Evolutionary conservation across 1,140 invertebrate genomes (phyloP).

Genomic region (Anadara kagoshimensis): DNA sequence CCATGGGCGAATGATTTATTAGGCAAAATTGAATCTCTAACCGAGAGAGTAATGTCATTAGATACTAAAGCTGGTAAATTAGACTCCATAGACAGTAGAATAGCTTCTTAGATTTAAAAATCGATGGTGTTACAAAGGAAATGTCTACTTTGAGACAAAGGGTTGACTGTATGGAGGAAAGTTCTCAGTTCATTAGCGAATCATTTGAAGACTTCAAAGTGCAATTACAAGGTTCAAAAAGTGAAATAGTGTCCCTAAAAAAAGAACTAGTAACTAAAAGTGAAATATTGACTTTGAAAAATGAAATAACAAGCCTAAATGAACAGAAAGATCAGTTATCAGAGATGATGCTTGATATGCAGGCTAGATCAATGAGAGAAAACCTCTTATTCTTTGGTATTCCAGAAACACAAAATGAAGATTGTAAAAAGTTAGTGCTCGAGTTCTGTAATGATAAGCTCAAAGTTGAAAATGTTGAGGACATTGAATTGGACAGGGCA

Average conservation of each 20-base stretch:
- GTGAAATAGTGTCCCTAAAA: background rate
- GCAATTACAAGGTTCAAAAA: background rate
- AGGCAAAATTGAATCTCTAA: too few species aligned
- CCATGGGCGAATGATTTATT: too few species aligned
- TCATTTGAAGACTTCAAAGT: background rate
- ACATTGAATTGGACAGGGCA: constrained; percentile 1
- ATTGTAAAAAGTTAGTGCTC: background rate
- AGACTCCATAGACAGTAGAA: too few species aligned
- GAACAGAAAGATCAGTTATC: background rate
- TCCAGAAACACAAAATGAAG: background rate
- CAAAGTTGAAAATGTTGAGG: background rate
- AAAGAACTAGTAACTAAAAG: background rate
- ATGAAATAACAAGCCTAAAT: background rate
- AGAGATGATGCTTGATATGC: background rate
- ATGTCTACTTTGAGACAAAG: background rate
- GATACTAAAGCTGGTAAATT: too few species aligned
- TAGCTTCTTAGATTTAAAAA: too few species aligned
- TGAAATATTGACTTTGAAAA: background rate
- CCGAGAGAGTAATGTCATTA: too few species aligned
- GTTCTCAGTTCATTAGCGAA: background rate
- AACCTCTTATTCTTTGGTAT: constrained; percentile 8
- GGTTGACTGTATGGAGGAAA: background rate
- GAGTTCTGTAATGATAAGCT: background rate
- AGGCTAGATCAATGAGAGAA: constrained; percentile 6
- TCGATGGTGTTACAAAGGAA: background rate